A percentile compares a stretch with the other conserved stretches of the same genome.
Evolutionary conservation across 2,888 invertebrate genomes (phyloP).

Genomic region (Acrobasis suavella): DNA sequence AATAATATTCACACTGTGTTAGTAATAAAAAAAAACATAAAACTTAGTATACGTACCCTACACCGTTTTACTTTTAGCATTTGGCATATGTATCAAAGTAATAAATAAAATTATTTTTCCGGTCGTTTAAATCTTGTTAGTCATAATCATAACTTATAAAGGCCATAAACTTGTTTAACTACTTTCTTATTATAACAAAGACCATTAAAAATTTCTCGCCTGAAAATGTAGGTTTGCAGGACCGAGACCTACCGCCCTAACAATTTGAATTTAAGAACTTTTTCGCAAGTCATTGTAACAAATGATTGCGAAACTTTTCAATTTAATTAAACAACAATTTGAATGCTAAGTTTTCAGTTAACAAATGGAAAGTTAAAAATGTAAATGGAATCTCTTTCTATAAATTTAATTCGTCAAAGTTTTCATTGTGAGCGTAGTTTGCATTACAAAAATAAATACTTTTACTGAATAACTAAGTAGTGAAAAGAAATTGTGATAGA

Average conservation of each 20-base stretch:
- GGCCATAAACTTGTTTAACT: neutral
- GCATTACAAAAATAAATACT: too few relatives aligned
- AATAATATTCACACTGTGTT: too few relatives aligned
- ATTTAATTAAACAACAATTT: constrained; percentile 2
- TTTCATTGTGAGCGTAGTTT: too few relatives aligned
- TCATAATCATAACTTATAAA: neutral
- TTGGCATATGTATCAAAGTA: too few relatives aligned
- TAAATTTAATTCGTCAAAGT: neutral
- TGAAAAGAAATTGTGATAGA: too few relatives aligned
- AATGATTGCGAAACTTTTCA: neutral
- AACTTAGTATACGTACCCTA: too few relatives aligned
- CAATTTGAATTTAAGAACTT: neutral
- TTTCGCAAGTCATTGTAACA: neutral
- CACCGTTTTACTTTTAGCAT: too few relatives aligned
- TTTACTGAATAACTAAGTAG: too few relatives aligned
- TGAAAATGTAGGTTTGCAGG: neutral
- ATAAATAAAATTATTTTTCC: too few relatives aligned
- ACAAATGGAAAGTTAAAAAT: neutral
- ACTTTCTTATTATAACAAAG: neutral
- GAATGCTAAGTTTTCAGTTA: neutral
- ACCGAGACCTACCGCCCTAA: neutral
- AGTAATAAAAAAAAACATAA: too few relatives aligned
- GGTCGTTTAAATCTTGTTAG: neutral
- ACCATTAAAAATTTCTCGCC: neutral
- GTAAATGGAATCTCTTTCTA: neutral